Evolutionary conservation across 1,140 invertebrate genomes (phyloP), one percentile per base, ranked within the genome.

Genomic region (Drosophila bocki): DNA sequence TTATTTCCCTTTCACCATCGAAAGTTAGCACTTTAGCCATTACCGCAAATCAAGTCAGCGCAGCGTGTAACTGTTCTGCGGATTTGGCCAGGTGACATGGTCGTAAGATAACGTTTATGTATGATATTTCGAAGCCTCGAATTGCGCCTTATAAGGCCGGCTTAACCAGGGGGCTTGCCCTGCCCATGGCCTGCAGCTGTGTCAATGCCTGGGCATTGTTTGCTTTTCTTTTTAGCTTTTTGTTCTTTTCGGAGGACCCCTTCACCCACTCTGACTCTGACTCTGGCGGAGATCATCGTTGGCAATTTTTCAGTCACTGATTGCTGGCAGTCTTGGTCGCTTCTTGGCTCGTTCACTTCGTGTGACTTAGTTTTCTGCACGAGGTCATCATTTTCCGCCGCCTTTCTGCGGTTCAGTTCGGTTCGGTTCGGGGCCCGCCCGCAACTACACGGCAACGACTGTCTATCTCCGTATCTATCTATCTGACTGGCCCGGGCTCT

Each of bases 281-380:
- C 57, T 17, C 41, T 42, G n/a, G 42, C 45, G 15, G 57, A 61
- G 74, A 77, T 77, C 74, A 77, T 78, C 75, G 74, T 68, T 70
- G 67, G 80, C 65, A 88, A 87, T 87, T 86, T 87, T 87, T 86
- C 82, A 76, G 65, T 74, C 65, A 56, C 69, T 86, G 82, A 82
- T 85, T 85, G 82, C 58, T 85, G 59, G 57, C 26, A 63, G 67
- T 48, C 45, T 48, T 48, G 47, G 47, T 54, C 56, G 35, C 44
- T 60, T 74, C 48, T n/a, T 69, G 70, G 53, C 51, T 71, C 82
- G 78, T 82, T 68, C 54, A 65, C 59, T 79, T 78, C 74, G 56
- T 86, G 62, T 86, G 83, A 88, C 84, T 87, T 87, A 88, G 80
- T 87, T 87, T 81, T 86, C 39, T 63, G 83, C 80, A 87, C 85